phyloP scores from a whole-genome alignment of 2,113 vertebrate genomes.

The Aptenodytes patagonicus region DNA sequence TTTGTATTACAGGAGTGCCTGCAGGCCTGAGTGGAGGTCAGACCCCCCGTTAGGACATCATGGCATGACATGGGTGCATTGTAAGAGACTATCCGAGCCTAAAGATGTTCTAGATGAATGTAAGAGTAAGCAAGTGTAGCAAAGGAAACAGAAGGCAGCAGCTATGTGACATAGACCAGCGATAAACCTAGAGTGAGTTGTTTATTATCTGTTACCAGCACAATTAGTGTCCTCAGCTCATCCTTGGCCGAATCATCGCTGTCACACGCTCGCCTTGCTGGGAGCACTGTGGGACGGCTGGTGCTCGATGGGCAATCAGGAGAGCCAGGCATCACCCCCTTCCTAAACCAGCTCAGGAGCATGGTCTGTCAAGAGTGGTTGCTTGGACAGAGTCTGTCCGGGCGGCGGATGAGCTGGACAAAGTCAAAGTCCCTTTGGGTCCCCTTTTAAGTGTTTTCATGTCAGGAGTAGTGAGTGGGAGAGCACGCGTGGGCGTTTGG shows the following conservation, averaged over 20 bases:
- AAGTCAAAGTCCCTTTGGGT: neutral
- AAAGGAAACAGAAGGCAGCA: neutral
- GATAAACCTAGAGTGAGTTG: neutral
- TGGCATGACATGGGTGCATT: neutral
- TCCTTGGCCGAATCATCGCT: accelerated
- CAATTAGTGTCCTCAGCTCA: neutral
- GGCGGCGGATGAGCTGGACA: neutral
- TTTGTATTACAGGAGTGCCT: neutral
- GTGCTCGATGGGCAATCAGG: neutral
- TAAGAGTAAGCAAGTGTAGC: neutral
- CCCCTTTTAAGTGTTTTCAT: neutral
- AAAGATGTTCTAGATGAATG: neutral
- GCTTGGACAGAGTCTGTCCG: neutral
- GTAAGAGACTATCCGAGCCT: accelerated
- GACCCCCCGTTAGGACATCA: neutral
- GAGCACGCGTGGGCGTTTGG: neutral
- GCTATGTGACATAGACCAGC: neutral
- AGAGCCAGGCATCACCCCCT: neutral
- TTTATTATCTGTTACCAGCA: neutral
- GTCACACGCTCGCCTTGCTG: accelerated
- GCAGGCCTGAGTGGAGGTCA: neutral
- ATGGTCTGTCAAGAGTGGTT: neutral
- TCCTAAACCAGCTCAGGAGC: neutral
- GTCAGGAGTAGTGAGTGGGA: neutral
- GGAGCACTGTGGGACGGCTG: neutral